Percentiles rank a stretch among this genome's conserved stretches.
These are phyloP conservation scores for Icerya purchasi DNA, from an alignment of 2,888 invertebrate genomes.

Conservation along the genomic window DNA sequence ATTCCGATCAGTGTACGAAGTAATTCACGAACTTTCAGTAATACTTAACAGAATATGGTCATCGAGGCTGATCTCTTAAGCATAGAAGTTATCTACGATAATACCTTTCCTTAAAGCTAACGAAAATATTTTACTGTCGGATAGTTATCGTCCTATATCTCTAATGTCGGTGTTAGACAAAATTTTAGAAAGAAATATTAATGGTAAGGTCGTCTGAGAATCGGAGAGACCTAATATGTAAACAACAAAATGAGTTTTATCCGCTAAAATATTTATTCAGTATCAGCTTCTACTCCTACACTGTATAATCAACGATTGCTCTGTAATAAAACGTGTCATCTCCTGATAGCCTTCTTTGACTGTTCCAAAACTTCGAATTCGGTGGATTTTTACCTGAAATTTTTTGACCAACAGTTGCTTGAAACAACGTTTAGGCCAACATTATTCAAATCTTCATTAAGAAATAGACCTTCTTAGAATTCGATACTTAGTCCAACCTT, in stretches of 20 bases:
- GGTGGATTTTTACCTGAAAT: too few relatives aligned
- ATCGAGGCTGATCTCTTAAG: not conserved
- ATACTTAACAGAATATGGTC: not conserved
- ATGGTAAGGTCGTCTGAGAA: not conserved
- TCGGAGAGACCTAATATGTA: not conserved
- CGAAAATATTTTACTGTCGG: not conserved
- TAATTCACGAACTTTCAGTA: not conserved
- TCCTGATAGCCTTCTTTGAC: too few relatives aligned
- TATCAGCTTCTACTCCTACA: not conserved
- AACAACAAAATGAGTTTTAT: not conserved
- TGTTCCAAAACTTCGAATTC: not conserved
- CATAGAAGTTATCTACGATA: not conserved
- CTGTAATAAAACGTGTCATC: not conserved
- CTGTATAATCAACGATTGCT: not conserved
- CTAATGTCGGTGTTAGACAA: not conserved
- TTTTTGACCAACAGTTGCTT: too few relatives aligned
- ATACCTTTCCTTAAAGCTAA: too few relatives aligned
- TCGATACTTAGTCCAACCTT: not conserved
- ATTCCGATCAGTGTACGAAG: not conserved
- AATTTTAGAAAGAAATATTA: not conserved
- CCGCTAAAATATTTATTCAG: not conserved
- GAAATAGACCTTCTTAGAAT: not conserved
- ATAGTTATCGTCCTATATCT: not conserved
- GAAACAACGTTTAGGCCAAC: not conserved
- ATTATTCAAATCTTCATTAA: not conserved